Evolutionary conservation across 1,140 invertebrate genomes (phyloP).

Genomic region (Eupristina koningsbergeri): DNA sequence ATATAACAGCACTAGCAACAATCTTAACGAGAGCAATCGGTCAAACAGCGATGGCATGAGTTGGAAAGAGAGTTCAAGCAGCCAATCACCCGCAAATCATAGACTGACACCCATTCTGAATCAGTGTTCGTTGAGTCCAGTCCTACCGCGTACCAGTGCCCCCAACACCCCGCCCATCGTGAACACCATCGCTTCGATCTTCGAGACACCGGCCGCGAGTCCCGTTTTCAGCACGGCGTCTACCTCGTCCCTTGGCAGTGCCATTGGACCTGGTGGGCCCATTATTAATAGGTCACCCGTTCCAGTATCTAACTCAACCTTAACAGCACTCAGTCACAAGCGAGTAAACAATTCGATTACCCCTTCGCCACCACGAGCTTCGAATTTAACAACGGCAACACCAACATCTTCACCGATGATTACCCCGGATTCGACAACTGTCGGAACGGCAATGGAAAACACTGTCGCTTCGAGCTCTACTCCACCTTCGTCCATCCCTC

Average conservation of each 20-base stretch:
- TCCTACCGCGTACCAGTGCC: conserved; percentile 59
- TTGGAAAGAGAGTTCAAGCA: conserved; percentile 61
- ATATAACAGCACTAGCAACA: conserved; percentile 52
- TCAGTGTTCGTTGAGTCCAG: conserved; percentile 65
- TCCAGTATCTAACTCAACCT: conserved; percentile 54
- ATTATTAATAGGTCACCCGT: conserved; percentile 63
- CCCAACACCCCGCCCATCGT: conserved; percentile 1
- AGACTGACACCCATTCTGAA: conserved; percentile 71
- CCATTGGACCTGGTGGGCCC: conserved; percentile 48
- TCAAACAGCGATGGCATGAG: conserved; percentile 55
- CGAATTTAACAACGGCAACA: not conserved
- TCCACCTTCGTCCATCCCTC: not conserved
- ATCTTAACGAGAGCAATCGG: conserved; percentile 31
- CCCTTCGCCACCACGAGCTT: conserved; percentile 56
- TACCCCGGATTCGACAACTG: not conserved
- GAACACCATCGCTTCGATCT: conserved; percentile 53
- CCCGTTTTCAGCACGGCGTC: conserved; percentile 70
- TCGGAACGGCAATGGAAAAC: not conserved
- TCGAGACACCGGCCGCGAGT: conserved; percentile 67
- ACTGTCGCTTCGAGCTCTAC: not conserved
- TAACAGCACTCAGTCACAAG: conserved; percentile 57
- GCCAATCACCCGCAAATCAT: conserved; percentile 59
- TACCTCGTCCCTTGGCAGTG: conserved; percentile 65
- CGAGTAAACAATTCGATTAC: conserved; percentile 59
- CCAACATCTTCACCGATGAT: not conserved